phyloP scores from a whole-genome alignment of 1,140 invertebrate species.

The Bombus balteatus region DNA sequence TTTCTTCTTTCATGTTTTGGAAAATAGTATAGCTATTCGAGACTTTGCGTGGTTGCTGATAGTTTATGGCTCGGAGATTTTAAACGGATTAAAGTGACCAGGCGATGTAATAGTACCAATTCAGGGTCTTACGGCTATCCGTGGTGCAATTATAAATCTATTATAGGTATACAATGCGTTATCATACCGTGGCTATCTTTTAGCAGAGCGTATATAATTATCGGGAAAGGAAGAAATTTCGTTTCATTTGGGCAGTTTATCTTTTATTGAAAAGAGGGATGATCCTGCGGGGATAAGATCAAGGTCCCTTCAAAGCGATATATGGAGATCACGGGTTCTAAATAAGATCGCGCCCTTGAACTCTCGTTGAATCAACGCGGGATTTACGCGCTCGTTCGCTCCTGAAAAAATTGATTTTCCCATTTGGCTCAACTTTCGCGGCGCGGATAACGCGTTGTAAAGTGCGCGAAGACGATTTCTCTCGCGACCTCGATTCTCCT shows the following conservation, averaged over 20 bases:
- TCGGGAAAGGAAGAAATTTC: background rate
- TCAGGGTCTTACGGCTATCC: background rate
- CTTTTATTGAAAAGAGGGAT: background rate
- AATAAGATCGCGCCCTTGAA: constrained; percentile 48
- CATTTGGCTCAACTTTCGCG: constrained; percentile 35
- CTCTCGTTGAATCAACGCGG: constrained; percentile 1
- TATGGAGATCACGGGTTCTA: background rate
- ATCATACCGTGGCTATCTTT: background rate
- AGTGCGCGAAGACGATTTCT: constrained; percentile 47
- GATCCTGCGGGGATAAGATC: background rate
- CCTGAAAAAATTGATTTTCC: constrained; percentile 30
- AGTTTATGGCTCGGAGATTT: background rate
- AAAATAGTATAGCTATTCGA: background rate
- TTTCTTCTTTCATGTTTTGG: background rate
- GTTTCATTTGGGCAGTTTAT: background rate
- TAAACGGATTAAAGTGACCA: background rate
- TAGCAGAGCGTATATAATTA: background rate
- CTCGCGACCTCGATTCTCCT: constrained; percentile 58
- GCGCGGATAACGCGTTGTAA: constrained; percentile 45
- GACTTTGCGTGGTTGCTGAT: background rate
- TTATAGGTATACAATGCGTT: background rate
- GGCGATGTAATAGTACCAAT: background rate
- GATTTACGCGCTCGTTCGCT: constrained; percentile 25
- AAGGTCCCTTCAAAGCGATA: background rate
- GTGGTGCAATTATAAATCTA: background rate